A percentile compares a stretch with the other conserved stretches of the same genome.
These are phyloP conservation scores for Salticus scenicus DNA, from an alignment of 2,888 invertebrate species.

Conservation along the genomic window DNA sequence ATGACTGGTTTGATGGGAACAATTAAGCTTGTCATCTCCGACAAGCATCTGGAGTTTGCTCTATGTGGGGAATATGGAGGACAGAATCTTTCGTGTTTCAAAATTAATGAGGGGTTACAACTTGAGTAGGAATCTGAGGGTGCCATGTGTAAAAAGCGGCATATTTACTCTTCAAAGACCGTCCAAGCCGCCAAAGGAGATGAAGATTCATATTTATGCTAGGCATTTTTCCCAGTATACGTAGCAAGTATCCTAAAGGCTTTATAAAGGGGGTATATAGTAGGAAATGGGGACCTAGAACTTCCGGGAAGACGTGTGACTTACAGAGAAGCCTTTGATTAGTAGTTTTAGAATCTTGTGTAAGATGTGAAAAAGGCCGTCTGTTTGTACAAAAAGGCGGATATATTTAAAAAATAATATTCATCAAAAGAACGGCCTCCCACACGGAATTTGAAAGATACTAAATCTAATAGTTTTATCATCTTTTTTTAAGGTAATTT, in stretches of 20 bases:
- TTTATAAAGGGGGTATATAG: slow-evolving; percentile 34
- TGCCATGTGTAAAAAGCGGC: slow-evolving; percentile 51
- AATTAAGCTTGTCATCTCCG: slow-evolving; percentile 46
- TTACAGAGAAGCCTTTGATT: slow-evolving; percentile 54
- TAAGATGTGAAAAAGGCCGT: slow-evolving; percentile 27
- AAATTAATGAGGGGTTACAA: slow-evolving; percentile 61
- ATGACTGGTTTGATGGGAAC: slow-evolving; percentile 58
- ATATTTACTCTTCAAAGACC: slow-evolving; percentile 40
- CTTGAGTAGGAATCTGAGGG: slow-evolving; percentile 16
- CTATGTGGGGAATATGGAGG: neutral
- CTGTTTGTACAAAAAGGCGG: slow-evolving; percentile 11
- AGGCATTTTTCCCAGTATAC: slow-evolving; percentile 34
- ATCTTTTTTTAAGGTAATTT: slow-evolving; percentile 2
- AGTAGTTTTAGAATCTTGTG: slow-evolving; percentile 30
- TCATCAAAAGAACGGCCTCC: neutral
- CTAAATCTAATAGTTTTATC: slow-evolving; percentile 1
- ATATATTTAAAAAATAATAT: neutral
- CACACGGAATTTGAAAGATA: neutral
- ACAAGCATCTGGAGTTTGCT: slow-evolving; percentile 5
- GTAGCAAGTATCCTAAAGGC: neutral
- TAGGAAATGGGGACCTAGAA: slow-evolving; percentile 35
- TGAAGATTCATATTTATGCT: slow-evolving; percentile 52
- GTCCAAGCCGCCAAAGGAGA: slow-evolving; percentile 52
- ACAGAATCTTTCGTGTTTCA: slow-evolving; percentile 45
- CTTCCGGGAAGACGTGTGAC: slow-evolving; percentile 62